Base-by-base conservation (phyloP, 2,888 invertebrate species). In the Lampropteryx suffumata region DNA sequence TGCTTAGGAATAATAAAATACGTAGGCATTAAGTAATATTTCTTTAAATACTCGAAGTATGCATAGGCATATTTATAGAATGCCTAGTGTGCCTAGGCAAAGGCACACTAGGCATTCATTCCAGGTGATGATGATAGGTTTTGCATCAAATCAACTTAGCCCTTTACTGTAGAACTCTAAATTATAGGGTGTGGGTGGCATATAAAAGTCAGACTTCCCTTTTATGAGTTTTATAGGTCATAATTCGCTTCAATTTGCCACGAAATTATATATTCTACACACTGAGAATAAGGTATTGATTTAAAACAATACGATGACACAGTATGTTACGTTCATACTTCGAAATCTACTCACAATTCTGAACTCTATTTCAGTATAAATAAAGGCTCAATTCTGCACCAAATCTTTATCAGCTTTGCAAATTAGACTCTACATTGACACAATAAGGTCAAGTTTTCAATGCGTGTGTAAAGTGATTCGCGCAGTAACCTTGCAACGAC, bases 401-500 rank as follows among this genome's bases (percentile, higher is more conserved):
- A 21, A 29, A 36, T 6, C 28, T n/a, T 0, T 26, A 9, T 10
- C 28, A 5, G 14, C 30, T 26, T 9, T 14, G 37, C 45, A 32
- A 46, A 39, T 39, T 37, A 12, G 29, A 32, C 33, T 39, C 12
- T 46, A 33, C 1, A 1, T 0, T 5, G 1, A 29, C 10, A 26
- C 0, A 1, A 9, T 43, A 47, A 26, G 26, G 43, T 43, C 4
- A 8, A 30, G 4, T 29, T 26, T 45, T 34, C 46, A 12, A 4
- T 42, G 14, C 12, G 10, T 13, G 27, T n/a, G 14, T 10, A 2
- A 14, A 33, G 33, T 30, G 47, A 39, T 61, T 62, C 64, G 64
- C 63, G 65, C 63, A 61, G 57, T 66, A 63, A 60, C 74, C 73
- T 76, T 71, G 71, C 56, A 54, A 42, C 59, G 65, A 60, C 67